These are phyloP conservation scores for Dreissena rostriformis DNA, from an alignment of 1,140 invertebrate genomes.

Conservation along the genomic window DNA sequence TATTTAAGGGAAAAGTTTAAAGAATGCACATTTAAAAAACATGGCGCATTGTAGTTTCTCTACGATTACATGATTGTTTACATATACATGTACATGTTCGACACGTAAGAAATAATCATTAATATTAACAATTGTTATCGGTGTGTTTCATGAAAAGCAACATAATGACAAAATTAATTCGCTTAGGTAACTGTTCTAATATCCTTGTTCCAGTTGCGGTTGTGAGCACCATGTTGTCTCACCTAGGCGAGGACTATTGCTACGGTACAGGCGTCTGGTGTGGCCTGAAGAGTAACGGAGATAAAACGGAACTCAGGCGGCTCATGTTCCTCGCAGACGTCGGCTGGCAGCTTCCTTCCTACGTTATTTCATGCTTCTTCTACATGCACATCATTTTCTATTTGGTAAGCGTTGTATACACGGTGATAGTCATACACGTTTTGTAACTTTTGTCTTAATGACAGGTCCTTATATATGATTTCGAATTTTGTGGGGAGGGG, in stretches of 20 bases:
- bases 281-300: conserved; percentile 27
- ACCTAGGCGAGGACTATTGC: conserved; percentile 47
- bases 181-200: too few relatives aligned
- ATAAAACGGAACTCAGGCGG: not conserved
- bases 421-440: not conserved
- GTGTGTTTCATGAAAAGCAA: too few relatives aligned
- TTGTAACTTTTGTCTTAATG: not conserved
- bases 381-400: conserved; percentile 39
- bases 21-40: too few relatives aligned
- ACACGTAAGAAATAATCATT: too few relatives aligned
- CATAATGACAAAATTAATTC: too few relatives aligned
- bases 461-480: too few relatives aligned
- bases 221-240: not conserved
- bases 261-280: conserved; percentile 51
- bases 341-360: conserved; percentile 33
- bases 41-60: too few relatives aligned
- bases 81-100: too few relatives aligned
- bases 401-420: conserved; percentile 15
- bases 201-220: conserved; percentile 12
- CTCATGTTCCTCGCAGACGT: conserved; percentile 47
- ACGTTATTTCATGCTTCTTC: not conserved
- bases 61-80: too few relatives aligned
- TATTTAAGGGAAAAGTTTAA: too few relatives aligned
- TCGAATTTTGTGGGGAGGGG: too few relatives aligned
- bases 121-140: too few relatives aligned